Conservation (phyloP, 2,113 vertebrate genomes). For the Ammodytes marinus region DNA sequence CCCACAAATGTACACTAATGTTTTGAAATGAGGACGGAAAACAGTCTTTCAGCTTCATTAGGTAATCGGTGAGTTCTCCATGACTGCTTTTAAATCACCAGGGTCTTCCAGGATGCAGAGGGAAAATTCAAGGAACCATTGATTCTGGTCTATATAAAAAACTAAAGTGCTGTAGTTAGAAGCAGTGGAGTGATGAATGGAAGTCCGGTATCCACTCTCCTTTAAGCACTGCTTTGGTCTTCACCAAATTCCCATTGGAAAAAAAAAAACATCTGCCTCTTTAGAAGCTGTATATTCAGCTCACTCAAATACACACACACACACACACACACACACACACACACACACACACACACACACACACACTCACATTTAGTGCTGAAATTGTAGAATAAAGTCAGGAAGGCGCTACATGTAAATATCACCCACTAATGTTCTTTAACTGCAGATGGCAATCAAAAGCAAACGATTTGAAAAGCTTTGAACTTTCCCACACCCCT, state of each 20-base stretch:
- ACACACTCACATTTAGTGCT: no score
- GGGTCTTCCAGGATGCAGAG: background rate
- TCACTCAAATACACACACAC: no score
- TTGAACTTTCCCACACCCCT: constrained; percentile 45
- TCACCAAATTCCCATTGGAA: no score
- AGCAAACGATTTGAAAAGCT: constrained; percentile 43
- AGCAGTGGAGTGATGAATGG: background rate
- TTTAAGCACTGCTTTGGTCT: no score
- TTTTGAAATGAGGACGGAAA: background rate
- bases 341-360: no score
- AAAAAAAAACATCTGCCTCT: no score
- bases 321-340: no score
- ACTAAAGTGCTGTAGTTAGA: background rate
- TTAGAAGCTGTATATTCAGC: no score
- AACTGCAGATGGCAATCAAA: background rate
- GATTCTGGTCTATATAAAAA: constrained; percentile 3
- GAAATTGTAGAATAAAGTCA: no score
- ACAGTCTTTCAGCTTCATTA: no score
- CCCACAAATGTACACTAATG: background rate
- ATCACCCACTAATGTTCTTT: background rate
- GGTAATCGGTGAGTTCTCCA: constrained; percentile 5
- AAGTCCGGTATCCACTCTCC: no score
- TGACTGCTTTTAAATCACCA: background rate
- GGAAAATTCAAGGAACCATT: background rate
- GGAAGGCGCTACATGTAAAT: background rate